phyloP scores from a whole-genome alignment of 2,797 vertebrate genomes.

The Alcedo quadribrachys region DNA sequence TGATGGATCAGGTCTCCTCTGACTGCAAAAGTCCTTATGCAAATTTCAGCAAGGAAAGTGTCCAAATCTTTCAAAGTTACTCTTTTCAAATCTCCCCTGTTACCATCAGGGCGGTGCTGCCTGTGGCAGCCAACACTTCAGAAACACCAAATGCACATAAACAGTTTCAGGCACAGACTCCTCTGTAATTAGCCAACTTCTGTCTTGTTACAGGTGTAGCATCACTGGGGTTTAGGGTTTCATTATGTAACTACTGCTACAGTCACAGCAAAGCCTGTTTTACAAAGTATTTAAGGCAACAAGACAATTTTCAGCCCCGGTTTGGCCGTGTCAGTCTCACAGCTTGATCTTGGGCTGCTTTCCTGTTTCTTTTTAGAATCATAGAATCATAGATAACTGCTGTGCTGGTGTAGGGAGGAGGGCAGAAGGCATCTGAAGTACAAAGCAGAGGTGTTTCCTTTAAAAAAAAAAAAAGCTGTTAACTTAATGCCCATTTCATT shows the following conservation, averaged over 20 bases:
- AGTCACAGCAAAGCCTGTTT: conserved; percentile 46
- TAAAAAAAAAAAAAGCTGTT: not conserved
- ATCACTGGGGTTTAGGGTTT: conserved; percentile 29
- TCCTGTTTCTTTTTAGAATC: not conserved
- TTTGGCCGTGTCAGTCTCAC: not conserved
- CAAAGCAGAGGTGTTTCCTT: not conserved
- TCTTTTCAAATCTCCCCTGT: not conserved
- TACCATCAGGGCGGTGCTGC: conserved; percentile 16
- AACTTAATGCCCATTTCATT: conserved; percentile 1
- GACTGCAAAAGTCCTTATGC: not conserved
- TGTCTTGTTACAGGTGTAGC: conserved; percentile 38
- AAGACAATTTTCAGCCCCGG: not conserved
- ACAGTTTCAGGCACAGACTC: conserved; percentile 24
- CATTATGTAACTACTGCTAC: conserved; percentile 46
- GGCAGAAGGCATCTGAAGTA: not conserved
- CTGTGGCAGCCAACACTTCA: not conserved
- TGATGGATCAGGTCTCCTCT: not conserved
- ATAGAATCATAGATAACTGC: not conserved
- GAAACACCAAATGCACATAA: conserved; percentile 20
- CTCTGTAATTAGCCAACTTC: conserved; percentile 58
- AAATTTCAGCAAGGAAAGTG: not conserved
- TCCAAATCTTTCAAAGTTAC: not conserved
- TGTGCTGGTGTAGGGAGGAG: not conserved
- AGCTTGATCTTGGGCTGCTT: not conserved
- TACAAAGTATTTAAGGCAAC: not conserved